Conservation (phyloP, 2,113 vertebrate genomes). For the Phrynosoma blainvillii region DNA sequence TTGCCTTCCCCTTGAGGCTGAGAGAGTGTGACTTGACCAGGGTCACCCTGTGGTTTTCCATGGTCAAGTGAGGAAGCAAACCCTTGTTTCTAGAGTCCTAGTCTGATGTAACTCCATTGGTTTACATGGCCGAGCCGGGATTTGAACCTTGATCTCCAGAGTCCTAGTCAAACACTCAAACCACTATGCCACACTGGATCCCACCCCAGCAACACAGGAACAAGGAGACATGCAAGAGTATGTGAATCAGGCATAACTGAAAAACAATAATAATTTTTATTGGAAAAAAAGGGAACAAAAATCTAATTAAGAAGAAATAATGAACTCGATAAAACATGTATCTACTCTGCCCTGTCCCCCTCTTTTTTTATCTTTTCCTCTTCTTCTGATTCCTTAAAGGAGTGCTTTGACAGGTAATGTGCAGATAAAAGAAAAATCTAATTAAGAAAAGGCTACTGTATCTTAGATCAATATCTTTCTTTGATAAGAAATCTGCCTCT, state of each 20-base stretch:
- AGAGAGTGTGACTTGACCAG: too few species aligned
- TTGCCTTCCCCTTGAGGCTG: too few species aligned
- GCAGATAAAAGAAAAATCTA: conserved; percentile 29
- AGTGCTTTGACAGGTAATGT: not conserved
- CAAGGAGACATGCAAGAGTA: not conserved
- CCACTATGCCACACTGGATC: too few species aligned
- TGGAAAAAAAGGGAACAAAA: not conserved
- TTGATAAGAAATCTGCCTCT: conserved; percentile 7
- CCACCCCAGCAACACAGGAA: not conserved
- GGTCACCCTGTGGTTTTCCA: too few species aligned
- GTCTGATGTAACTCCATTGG: too few species aligned
- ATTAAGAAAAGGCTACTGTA: not conserved
- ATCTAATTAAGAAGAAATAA: conserved; percentile 27
- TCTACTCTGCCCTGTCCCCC: not conserved
- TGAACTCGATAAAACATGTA: not conserved
- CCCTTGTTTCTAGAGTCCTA: too few species aligned
- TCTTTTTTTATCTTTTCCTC: not conserved
- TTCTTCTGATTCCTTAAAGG: not conserved
- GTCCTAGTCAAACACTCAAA: too few species aligned
- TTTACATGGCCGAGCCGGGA: too few species aligned
- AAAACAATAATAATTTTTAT: not conserved
- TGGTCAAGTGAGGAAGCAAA: too few species aligned
- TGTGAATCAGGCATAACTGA: not conserved
- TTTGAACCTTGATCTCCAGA: too few species aligned
- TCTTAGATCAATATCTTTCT: conserved; percentile 18